Evolutionary conservation across 2,797 vertebrate genomes (phyloP).

Genomic region (Anguilla megastoma): DNA sequence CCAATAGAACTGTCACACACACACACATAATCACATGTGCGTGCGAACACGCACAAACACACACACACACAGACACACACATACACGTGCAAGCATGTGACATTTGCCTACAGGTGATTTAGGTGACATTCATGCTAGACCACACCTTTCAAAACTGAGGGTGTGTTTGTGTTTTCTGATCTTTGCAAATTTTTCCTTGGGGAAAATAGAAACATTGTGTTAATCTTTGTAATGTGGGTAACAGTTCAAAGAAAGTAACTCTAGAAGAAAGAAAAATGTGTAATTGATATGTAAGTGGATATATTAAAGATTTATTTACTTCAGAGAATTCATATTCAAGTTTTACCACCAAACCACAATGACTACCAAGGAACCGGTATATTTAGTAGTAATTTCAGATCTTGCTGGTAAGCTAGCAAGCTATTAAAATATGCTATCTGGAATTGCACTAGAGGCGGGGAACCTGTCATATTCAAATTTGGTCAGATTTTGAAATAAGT

Average conservation of each 20-base stretch:
- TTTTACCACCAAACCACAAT: not conserved
- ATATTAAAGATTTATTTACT: not conserved
- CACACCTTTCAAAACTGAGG: not conserved
- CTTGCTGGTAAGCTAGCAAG: not conserved
- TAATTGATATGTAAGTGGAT: too few species aligned
- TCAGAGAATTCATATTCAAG: not conserved
- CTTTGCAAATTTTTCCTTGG: not conserved
- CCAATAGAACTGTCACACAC: slow-evolving; percentile 8
- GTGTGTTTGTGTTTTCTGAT: not conserved
- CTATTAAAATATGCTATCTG: not conserved
- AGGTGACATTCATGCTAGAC: not conserved
- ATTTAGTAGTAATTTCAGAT: not conserved
- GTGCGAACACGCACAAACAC: slow-evolving; percentile 1
- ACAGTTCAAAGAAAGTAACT: not conserved
- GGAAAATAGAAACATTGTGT: not conserved
- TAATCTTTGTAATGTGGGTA: not conserved
- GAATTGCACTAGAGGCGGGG: too few species aligned
- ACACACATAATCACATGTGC: slow-evolving; percentile 2
- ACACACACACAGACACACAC: not conserved
- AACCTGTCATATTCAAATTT: too few species aligned
- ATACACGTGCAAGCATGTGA: not conserved
- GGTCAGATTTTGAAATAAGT: too few species aligned
- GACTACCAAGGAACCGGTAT: not conserved
- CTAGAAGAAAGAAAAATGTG: not conserved
- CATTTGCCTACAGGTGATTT: not conserved